Base-by-base conservation (phyloP, 2,797 vertebrate species). In the Zenarchopterus dispar region DNA sequence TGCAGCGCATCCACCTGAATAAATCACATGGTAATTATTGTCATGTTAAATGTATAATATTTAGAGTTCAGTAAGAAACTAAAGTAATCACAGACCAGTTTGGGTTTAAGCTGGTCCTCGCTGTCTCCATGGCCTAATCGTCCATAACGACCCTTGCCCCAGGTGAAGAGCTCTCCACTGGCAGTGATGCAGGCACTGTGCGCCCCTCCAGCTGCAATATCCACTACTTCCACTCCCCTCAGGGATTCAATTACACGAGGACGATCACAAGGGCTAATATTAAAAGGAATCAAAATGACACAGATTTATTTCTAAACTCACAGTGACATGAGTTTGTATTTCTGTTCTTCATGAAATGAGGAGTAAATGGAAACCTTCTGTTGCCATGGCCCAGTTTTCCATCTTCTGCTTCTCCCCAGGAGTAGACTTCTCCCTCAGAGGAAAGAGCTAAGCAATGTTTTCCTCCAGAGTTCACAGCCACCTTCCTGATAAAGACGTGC, bases 341-440 rank as follows among this genome's bases (percentile, higher is more conserved):
- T 26, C 19, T 16, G 39, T 15, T 53, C 18, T 54, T 21, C 23
- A 9, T 62, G 51, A n/a, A 39, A 21, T 24, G 5, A 58, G 22
- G 7, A 56, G 22, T 31, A 70, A 60, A 31, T 2, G 36, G 0
- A 60, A 45, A 11, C 98, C 98, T 99, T 90, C 98, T 91, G 89
- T 97, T 99, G 56, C 98, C 97, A 44, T 99, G 98, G 26, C 97
- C 98, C 8, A 99, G 91, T 78, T 99, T 99, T 33, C 98, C 97
- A 57, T 99, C 98, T 88, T 99, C 98, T 1, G 97, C 97, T 69
- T 99, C 98, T 23, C 98, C 98, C 98, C 98, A 99, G 0, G 97
- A 98, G 89, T 99, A 99, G 24, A 99, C 96, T 77, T 99, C 98
- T 45, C 98, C 98, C 77, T 99, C 98, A 3, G 97, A 97, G 50